These are phyloP conservation scores for Entomobrya proxima DNA, from an alignment of 2,888 invertebrate species.

Conservation along the genomic window DNA sequence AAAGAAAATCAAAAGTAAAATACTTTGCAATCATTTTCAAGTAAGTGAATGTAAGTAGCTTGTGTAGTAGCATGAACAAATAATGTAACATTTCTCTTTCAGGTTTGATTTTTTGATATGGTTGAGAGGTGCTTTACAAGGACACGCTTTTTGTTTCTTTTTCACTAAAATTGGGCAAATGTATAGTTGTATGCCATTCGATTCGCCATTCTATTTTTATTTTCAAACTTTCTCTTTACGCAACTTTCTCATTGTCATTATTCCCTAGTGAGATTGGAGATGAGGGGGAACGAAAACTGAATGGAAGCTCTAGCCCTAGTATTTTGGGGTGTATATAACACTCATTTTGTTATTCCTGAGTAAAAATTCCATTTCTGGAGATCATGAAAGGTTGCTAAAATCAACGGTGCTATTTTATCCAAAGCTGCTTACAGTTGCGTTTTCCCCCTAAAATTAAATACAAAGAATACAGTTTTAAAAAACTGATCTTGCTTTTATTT, in stretches of 20 bases:
- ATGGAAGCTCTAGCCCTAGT: too few species aligned
- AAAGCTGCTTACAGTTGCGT: not conserved
- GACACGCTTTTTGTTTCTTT: constrained; percentile 30
- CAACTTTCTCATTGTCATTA: constrained; percentile 38
- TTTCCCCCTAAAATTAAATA: not conserved
- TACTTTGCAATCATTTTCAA: constrained; percentile 10
- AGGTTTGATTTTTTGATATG: constrained; percentile 52
- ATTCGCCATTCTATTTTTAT: constrained; percentile 33
- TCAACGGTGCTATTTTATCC: not conserved
- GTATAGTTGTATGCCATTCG: constrained; percentile 12
- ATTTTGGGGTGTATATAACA: not conserved
- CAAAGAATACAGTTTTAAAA: too few species aligned
- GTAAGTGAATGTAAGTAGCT: constrained; percentile 34
- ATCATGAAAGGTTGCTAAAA: not conserved
- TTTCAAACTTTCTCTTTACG: constrained; percentile 19
- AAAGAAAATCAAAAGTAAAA: constrained; percentile 46
- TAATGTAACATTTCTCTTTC: constrained; percentile 5
- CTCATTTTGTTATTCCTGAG: not conserved
- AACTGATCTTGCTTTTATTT: too few species aligned
- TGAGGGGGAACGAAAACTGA: not conserved
- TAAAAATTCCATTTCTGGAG: constrained; percentile 18
- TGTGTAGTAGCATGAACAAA: too few species aligned
- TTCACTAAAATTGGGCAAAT: constrained; percentile 22
- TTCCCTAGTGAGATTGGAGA: constrained; percentile 21
- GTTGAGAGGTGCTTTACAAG: constrained; percentile 32